Conservation (phyloP, 2,113 vertebrate genomes). For the Desmodus rotundus region DNA sequence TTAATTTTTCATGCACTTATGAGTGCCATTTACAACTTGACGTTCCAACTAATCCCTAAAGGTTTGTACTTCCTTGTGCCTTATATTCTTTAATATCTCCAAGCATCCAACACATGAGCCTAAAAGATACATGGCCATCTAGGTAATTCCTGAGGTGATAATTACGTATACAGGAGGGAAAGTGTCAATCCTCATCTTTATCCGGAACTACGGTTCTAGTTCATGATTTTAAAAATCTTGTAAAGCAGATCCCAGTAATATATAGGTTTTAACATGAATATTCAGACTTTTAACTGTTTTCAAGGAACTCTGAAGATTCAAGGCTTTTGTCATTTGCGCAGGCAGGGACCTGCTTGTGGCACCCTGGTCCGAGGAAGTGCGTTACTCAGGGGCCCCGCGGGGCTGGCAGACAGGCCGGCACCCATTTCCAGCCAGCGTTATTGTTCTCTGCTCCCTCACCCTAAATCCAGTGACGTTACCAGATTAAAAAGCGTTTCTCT, state of each 20-base stretch:
- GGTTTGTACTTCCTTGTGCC: neutral
- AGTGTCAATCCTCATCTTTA: neutral
- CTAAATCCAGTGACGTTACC: neutral
- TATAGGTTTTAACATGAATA: neutral
- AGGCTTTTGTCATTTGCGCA: neutral
- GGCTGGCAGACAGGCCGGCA: neutral
- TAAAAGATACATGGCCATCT: neutral
- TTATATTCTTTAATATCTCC: neutral
- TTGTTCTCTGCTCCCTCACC: neutral
- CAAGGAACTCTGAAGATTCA: neutral
- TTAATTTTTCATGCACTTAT: neutral
- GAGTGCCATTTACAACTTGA: neutral
- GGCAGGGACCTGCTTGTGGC: neutral
- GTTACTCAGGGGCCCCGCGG: accelerated
- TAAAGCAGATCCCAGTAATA: neutral
- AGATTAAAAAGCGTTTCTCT: constrained; percentile 36
- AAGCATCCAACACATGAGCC: neutral
- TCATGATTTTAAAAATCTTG: neutral
- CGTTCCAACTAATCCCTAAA: neutral
- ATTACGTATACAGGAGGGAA: no score
- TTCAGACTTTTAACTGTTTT: neutral
- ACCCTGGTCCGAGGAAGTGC: neutral
- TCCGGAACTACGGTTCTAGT: neutral
- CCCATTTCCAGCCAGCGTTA: neutral
- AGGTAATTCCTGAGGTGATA: neutral